Base-by-base conservation (phyloP, 2,888 invertebrate species). In the Orthonevra nobilis region DNA sequence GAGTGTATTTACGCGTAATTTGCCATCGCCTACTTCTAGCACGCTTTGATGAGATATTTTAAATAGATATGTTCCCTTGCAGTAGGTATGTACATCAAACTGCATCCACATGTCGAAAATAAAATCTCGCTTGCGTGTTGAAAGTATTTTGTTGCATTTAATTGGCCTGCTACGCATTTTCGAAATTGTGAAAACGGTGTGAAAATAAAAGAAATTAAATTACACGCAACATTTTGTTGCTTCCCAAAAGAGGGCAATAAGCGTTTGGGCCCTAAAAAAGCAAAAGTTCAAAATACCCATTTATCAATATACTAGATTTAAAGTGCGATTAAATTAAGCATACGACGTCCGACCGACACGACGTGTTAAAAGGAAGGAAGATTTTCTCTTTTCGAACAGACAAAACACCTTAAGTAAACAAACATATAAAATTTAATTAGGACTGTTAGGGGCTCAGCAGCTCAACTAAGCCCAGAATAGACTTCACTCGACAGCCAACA, bases 261-360 rank as follows among this genome's bases (percentile, higher is more conserved):
- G 10, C 30, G 20, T 3, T 17, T 38, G 7, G 2, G 26, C 20
- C 15, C 17, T 23, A 38, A 34, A 38, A 44, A 40, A 23, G 23
- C 19, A 36, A 42, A 44, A 34, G 70, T 60, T 77, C 72, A 77
- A 77, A 72, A 60, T 38, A 60, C 64, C 64, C 64, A 72, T 66
- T 60, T 61, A 72, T 72, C 64, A 64, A 44, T 60, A 46, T 32
- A 60, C 9, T 20, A 77, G 72, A 66, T 72, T 64, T 46, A 46
- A 30, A 26, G 38, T 60, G 56, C 46, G 77, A 77, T 77, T 77
- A 72, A 58, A 20, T 54, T 46, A 58, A 44, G 23, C 44, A 54
- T n/a, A n/a, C n/a, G n/a, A n/a, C n/a, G n/a, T n/a, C n/a, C n/a
- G n/a, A n/a, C n/a, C n/a, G n/a, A n/a, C 17, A 52, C 42, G 30